phyloP scores from a whole-genome alignment of 1,140 invertebrate genomes.

The Drosophila lini region DNA sequence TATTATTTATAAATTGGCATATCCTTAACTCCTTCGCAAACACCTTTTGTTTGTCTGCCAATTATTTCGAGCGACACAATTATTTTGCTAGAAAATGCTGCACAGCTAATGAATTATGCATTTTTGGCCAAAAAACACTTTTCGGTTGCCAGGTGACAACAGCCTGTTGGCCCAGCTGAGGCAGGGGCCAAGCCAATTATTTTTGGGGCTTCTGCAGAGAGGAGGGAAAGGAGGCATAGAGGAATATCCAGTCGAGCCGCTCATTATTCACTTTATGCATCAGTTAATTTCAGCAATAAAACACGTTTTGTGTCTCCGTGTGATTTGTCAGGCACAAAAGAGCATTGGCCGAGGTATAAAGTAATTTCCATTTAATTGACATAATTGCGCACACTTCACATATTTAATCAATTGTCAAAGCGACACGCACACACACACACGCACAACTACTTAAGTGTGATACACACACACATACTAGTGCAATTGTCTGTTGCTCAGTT shows the following conservation, averaged over 20 bases:
- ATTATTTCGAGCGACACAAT: constrained; percentile 17
- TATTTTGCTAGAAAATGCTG: constrained; percentile 7
- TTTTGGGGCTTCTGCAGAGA: constrained; percentile 11
- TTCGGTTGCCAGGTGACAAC: constrained; percentile 32
- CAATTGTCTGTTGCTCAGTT: constrained; percentile 74
- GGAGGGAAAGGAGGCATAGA: not conserved
- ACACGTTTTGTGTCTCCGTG: constrained; percentile 30
- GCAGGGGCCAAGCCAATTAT: constrained; percentile 60
- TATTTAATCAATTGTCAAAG: constrained; percentile 81
- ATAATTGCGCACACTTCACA: constrained; percentile 81
- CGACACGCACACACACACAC: constrained; percentile 34
- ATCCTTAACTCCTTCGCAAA: not conserved
- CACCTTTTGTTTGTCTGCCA: constrained; percentile 23
- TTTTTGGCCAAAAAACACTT: constrained; percentile 28
- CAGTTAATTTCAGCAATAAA: constrained; percentile 47
- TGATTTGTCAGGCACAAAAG: constrained; percentile 51
- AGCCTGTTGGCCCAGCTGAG: not conserved
- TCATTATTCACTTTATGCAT: constrained; percentile 64
- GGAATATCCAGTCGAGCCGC: constrained; percentile 12
- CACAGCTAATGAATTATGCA: constrained; percentile 29
- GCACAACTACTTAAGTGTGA: constrained; percentile 37
- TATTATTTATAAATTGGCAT: constrained; percentile 1
- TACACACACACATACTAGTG: constrained; percentile 18
- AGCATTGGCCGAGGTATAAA: constrained; percentile 64
- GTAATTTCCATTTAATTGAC: constrained; percentile 83